Conservation (phyloP, 30 jellyfish, hydroid and myxozoan species). For the Hydractinia echinata region DNA sequence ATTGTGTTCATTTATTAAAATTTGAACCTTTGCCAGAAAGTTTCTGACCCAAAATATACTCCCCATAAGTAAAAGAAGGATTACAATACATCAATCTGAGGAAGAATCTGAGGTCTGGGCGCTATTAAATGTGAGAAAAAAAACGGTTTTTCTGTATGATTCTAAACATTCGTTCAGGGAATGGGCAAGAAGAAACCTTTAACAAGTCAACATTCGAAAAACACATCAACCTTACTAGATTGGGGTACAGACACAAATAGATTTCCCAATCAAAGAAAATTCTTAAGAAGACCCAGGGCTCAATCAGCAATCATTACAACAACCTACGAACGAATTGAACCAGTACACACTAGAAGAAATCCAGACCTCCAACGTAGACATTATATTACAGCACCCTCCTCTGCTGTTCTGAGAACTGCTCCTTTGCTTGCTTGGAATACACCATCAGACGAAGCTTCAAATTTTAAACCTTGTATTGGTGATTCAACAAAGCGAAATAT, state of each 20-base stretch:
- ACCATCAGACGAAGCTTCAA: constrained; percentile 31
- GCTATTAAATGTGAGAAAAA: neutral
- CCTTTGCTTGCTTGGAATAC: constrained; percentile 79
- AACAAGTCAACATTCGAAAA: constrained; percentile 56
- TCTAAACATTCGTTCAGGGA: constrained; percentile 31
- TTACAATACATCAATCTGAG: no score
- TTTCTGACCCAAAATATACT: no score
- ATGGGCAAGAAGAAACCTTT: constrained; percentile 57
- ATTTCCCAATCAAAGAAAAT: neutral
- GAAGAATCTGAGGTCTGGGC: no score
- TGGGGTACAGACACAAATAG: constrained; percentile 55
- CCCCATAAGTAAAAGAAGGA: no score
- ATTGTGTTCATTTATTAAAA: no score
- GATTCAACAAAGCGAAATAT: constrained; percentile 14
- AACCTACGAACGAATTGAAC: constrained; percentile 40
- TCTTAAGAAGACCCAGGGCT: constrained; percentile 21
- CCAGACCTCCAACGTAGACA: constrained; percentile 41
- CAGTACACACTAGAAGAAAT: constrained; percentile 52
- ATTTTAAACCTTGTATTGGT: constrained; percentile 73
- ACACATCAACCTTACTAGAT: constrained; percentile 43
- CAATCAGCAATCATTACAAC: constrained; percentile 9
- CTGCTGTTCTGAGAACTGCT: constrained; percentile 28
- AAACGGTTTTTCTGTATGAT: neutral
- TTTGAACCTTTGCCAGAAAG: no score
- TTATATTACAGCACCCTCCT: neutral